Base-by-base conservation (phyloP, 2,113 vertebrate species). In the Baryphthengus martii region DNA sequence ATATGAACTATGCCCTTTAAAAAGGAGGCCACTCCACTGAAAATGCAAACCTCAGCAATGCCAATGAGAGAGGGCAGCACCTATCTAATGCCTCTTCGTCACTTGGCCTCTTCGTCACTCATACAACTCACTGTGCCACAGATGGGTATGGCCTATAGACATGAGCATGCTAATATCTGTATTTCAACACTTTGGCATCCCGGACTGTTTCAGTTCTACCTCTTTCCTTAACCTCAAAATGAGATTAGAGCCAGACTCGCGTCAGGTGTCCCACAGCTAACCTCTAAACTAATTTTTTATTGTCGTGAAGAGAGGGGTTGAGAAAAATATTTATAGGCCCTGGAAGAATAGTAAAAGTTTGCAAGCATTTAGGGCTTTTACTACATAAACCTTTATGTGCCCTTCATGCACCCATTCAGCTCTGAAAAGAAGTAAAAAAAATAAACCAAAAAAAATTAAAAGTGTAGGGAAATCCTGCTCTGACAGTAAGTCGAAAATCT, bases 321-420 rank as follows among this genome's bases (percentile, higher is more conserved):
- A 91, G 88, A 85, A 91, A 97, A 97, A 91, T 96, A 95, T 97
- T 98, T 98, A 97, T 95, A 95, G 96, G 95, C 26, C 97, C 89
- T 85, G 50, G 87, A 97, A 97, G 96, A 95, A 96, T 70, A 96
- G 72, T 98, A 97, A 97, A 98, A 91, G 89, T 97, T 97, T 97
- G 96, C 75, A 97, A 97, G 96, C 80, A 96, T 97, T 98, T 97
- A 92, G 97, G 82, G 92, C 75, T 97, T 97, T 97, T 97, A 95
- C 91, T 98, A 98, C 93, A 96, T 97, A 97, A 98, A 97, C 88
- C 92, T 98, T 97, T 95, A 96, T 77, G 61, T 98, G 90, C 88
- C 94, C 93, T 96, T 96, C 67, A 93, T 74, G 86, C 82, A 97
- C 95, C 74, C 68, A 90, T 94, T 97, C 92, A 93, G 79, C 81